Percentiles rank a stretch among this genome's conserved stretches.
These are phyloP conservation scores for Tenthredo amoena DNA, from an alignment of 2,888 invertebrate species.

Conservation along the genomic window DNA sequence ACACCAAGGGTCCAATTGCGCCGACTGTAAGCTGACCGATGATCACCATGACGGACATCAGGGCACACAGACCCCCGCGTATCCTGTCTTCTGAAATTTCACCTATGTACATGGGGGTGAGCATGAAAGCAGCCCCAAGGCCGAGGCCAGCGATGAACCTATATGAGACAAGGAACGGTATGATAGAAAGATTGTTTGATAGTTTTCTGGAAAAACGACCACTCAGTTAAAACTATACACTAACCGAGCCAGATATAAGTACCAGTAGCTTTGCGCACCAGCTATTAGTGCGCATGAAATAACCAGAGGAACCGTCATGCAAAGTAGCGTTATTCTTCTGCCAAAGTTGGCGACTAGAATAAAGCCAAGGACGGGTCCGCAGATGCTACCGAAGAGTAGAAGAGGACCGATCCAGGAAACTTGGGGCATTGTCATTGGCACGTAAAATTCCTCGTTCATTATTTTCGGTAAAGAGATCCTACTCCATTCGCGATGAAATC, in stretches of 20 bases:
- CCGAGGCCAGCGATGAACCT: slow-evolving; percentile 6
- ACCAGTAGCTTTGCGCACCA: slow-evolving; percentile 48
- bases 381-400: slow-evolving; percentile 54
- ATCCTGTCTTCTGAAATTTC: slow-evolving; percentile 60
- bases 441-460: not conserved
- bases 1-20: slow-evolving; percentile 56
- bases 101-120: slow-evolving; percentile 43
- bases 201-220: not conserved
- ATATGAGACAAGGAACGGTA: not conserved
- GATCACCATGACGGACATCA: slow-evolving; percentile 50
- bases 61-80: slow-evolving; percentile 58
- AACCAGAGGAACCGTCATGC: slow-evolving; percentile 50
- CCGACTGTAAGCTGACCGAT: not conserved
- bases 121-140: slow-evolving; percentile 1
- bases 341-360: slow-evolving; percentile 58
- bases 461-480: not conserved
- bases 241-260: slow-evolving; percentile 53
- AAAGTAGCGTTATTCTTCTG: slow-evolving; percentile 60
- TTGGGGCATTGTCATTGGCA: slow-evolving; percentile 44
- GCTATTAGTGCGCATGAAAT: slow-evolving; percentile 56
- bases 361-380: slow-evolving; percentile 56
- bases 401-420: slow-evolving; percentile 56
- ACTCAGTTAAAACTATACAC: not conserved
- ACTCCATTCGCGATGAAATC: slow-evolving; percentile 56
- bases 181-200: not conserved